A percentile compares a stretch with the other conserved stretches of the same genome.
phyloP scores from a whole-genome alignment of 2,113 vertebrate species.

The Zosterops borbonicus region DNA sequence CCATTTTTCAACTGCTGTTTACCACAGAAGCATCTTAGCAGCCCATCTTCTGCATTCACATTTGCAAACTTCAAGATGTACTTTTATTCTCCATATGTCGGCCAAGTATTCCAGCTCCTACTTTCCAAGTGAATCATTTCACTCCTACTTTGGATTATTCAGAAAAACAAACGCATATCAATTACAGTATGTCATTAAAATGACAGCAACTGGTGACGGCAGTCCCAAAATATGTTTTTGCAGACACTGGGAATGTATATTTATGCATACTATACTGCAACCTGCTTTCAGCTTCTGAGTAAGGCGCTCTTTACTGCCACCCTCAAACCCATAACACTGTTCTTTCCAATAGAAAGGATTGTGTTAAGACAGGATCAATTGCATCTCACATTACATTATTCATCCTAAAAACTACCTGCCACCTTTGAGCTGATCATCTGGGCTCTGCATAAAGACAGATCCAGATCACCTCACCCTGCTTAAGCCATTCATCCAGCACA shows the following conservation, averaged over 20 bases:
- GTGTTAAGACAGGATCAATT: background rate
- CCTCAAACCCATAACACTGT: fast-evolving
- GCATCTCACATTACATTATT: background rate
- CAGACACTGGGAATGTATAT: background rate
- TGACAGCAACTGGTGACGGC: constrained; percentile 1
- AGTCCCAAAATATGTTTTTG: background rate
- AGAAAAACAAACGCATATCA: background rate
- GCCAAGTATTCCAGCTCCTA: background rate
- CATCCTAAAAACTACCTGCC: background rate
- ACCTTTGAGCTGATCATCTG: fast-evolving
- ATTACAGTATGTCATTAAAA: background rate
- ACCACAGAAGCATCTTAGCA: background rate
- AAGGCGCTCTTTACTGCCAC: fast-evolving
- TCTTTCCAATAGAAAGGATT: background rate
- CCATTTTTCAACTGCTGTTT: background rate
- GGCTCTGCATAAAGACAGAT: background rate
- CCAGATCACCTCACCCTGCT: background rate
- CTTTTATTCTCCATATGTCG: background rate
- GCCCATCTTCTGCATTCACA: background rate
- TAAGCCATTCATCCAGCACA: background rate
- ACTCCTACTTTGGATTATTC: background rate
- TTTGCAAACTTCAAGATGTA: background rate
- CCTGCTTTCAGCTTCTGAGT: background rate
- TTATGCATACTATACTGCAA: background rate
- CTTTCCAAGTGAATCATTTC: constrained; percentile 5